Evolutionary conservation across 2,888 invertebrate species (phyloP), one percentile per base, ranked within the genome.

Genomic region (Lutraria lutraria): DNA sequence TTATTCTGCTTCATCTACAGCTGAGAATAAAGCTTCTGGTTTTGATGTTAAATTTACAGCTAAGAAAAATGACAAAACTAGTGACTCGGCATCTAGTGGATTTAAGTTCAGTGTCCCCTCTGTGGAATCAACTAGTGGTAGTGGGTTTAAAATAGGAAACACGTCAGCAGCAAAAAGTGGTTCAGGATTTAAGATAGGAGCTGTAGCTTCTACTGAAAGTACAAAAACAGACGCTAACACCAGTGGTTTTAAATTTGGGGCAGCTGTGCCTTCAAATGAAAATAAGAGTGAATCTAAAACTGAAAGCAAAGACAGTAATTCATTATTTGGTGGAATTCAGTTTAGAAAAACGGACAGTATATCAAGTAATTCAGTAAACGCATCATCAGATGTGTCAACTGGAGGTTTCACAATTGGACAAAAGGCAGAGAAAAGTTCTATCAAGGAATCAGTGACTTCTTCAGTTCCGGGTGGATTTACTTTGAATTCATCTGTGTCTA

Each of bases 211-310:
- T 34, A 54, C 81, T 79, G 85, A 85, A 52, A 85, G 29, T 56
- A 56, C 54, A 63, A 86, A 86, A 68, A 79, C 76, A 56, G 52
- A 89, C 60, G 19, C 84, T n/a, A 81, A 72, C 43, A 60, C 56
- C 16, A 83, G 87, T 88, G 89, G 89, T 82, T 88, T 91, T 86
- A 89, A 91, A 80, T 85, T 91, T 89, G 89, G 85, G 83, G 82
- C 89, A 2, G 34, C 76, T 34, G 29, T 76, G 52, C 31, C 88
- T 76, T 80, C 80, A 56, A 72, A 82, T 60, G 54, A 84, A n/a
- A 80, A 56, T 52, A 86, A 31, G 15, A 63, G 80, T 83, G 86
- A 85, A 56, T 63, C 54, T 16, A 81, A 76, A 56, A 81, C 31
- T 21, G 34, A 85, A 63, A 79, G 52, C n/a, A 34, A 31, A 54